Evolutionary conservation across 1,140 invertebrate genomes (phyloP).

Genomic region (Medauroidea extradentata): DNA sequence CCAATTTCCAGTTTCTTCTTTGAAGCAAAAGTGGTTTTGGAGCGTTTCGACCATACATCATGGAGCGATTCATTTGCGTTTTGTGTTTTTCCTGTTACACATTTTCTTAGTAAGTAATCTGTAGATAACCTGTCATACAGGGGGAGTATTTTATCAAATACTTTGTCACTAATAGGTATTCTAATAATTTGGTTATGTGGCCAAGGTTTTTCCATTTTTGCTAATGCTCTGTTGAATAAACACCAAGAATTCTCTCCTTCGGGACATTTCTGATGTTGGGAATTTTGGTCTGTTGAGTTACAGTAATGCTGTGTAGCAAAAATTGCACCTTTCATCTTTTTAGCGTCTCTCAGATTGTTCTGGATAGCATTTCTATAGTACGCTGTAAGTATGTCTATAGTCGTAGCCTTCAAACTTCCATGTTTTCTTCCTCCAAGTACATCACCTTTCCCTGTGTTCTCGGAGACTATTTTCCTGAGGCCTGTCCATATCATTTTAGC

Average conservation of each 20-base stretch:
- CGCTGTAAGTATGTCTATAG: slow-evolving; percentile 1
- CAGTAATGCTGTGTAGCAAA: slow-evolving; percentile 8
- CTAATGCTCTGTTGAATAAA: slow-evolving; percentile 9
- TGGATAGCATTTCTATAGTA: slow-evolving; percentile 5
- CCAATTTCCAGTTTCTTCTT: no score
- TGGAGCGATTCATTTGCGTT: no score
- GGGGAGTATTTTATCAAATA: no score
- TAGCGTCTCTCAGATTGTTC: background rate
- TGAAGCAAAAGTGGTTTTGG: no score
- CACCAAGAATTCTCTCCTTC: slow-evolving; percentile 7
- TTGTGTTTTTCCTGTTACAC: no score
- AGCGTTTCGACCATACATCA: no score
- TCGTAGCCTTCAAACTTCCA: slow-evolving; percentile 11
- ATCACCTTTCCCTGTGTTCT: slow-evolving; percentile 4
- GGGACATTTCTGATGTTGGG: slow-evolving; percentile 8
- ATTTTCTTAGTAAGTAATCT: no score
- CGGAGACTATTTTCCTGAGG: background rate
- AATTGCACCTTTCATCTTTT: slow-evolving; percentile 1
- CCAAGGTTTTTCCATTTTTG: background rate
- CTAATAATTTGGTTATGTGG: no score
- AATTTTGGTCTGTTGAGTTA: slow-evolving; percentile 7
- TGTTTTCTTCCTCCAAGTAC: background rate
- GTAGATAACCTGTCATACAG: no score
- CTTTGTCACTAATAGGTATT: no score
- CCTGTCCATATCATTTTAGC: slow-evolving; percentile 17